Percentiles rank a stretch among this genome's conserved stretches.
Conservation (phyloP, 2,113 vertebrate species). For the Oreochromis aureus region DNA sequence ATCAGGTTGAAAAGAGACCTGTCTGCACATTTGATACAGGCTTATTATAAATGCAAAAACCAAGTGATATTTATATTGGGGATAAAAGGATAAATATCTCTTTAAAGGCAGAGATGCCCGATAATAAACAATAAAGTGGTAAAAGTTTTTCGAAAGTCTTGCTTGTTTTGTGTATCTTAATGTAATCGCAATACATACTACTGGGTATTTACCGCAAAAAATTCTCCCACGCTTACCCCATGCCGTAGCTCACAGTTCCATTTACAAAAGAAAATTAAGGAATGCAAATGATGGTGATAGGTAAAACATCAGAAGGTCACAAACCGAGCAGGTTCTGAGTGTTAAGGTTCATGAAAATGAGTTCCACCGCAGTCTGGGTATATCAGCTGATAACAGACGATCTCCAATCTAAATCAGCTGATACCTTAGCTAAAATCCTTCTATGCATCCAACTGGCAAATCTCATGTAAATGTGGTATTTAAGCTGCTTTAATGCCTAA, state of each 20-base stretch:
- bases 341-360: background rate
- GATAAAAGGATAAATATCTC: background rate
- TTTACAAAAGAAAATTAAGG: background rate
- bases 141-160: background rate
- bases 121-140: background rate
- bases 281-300: background rate
- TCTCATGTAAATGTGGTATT: background rate
- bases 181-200: background rate
- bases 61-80: conserved; percentile 4
- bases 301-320: background rate
- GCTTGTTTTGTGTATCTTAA: background rate
- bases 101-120: background rate
- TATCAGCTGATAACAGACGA: background rate
- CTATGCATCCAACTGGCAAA: background rate
- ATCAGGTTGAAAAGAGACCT: conserved; percentile 25
- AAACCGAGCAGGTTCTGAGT: background rate
- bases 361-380: background rate
- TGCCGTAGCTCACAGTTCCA: background rate
- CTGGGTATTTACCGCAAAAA: background rate
- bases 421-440: background rate
- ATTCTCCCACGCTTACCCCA: background rate
- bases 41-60: conserved; percentile 15
- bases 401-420: background rate
- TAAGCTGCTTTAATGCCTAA: background rate
- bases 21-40: conserved; percentile 10